Evolutionary conservation across 2,888 invertebrate genomes (phyloP).

Genomic region (Sphaeridia pumilis): DNA sequence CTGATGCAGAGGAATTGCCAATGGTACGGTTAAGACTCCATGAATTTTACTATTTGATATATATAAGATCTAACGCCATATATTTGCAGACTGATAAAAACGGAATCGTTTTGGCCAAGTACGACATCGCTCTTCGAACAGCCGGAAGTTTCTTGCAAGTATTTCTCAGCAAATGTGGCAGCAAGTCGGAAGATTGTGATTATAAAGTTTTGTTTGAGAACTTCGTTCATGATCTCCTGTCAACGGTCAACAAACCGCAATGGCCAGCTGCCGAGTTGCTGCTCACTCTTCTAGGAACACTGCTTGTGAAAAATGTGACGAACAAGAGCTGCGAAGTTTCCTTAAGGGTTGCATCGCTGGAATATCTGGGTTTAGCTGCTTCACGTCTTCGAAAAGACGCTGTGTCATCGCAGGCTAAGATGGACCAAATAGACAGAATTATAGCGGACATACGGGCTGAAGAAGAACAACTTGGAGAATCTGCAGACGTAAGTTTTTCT

Average conservation of each 20-base stretch:
- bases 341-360: slow-evolving; percentile 86
- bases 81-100: slow-evolving; percentile 58
- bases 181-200: slow-evolving; percentile 80
- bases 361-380: slow-evolving; percentile 96
- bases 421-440: slow-evolving; percentile 83
- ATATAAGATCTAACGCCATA: background rate
- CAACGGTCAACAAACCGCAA: slow-evolving; percentile 96
- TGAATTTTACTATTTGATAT: background rate
- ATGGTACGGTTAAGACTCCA: background rate
- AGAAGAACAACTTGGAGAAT: slow-evolving; percentile 64
- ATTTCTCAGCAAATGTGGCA: slow-evolving; percentile 88
- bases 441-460: slow-evolving; percentile 80
- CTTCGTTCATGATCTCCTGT: slow-evolving; percentile 92
- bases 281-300: slow-evolving; percentile 70
- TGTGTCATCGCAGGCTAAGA: slow-evolving; percentile 72
- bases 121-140: slow-evolving; percentile 84
- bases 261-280: slow-evolving; percentile 98
- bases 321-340: slow-evolving; percentile 94
- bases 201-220: slow-evolving; percentile 96
- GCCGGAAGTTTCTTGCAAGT: slow-evolving; percentile 91
- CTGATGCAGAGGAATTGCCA: slow-evolving; percentile 16
- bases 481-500: slow-evolving; percentile 31
- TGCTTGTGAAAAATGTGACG: slow-evolving; percentile 68
- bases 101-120: slow-evolving; percentile 77
- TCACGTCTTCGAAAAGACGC: slow-evolving; percentile 87